Percentiles rank a stretch among this genome's conserved stretches.
Conservation (phyloP, 2,797 vertebrate genomes). For the Crossoptilon crossoptilon region DNA sequence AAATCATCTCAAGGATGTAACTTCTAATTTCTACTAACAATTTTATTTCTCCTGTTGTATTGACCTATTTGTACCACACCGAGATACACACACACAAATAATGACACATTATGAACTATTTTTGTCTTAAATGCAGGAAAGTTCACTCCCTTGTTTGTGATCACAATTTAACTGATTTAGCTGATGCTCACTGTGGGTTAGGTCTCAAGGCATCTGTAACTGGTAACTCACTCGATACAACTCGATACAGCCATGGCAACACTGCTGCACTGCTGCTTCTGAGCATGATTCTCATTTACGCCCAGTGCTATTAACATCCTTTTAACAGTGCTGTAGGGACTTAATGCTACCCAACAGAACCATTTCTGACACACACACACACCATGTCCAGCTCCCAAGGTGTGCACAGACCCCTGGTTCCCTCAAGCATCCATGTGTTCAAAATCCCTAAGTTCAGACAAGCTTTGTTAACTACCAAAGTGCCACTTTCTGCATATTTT, state of each 20-base stretch:
- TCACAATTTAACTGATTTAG: not conserved
- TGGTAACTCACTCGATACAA: not conserved
- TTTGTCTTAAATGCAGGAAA: not conserved
- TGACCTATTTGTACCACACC: not conserved
- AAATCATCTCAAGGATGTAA: not conserved
- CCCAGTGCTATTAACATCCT: not conserved
- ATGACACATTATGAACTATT: not conserved
- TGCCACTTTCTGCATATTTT: not conserved
- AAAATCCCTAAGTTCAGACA: not conserved
- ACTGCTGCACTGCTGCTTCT: not conserved
- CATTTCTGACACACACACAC: not conserved
- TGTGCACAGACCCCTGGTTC: not conserved
- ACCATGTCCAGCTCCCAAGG: not conserved
- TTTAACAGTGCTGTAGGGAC: not conserved
- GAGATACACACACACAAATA: not conserved
- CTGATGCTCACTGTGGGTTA: not conserved
- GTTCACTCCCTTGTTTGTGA: not conserved
- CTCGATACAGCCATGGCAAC: conserved; percentile 16
- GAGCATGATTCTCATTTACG: not conserved
- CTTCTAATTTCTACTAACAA: not conserved
- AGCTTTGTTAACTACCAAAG: not conserved
- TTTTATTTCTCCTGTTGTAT: not conserved
- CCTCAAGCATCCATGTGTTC: not conserved
- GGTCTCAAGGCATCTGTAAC: conserved; percentile 1
- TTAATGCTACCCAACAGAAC: not conserved